A percentile compares a stretch with the other conserved stretches of the same genome.
phyloP scores from a whole-genome alignment of 1,140 invertebrate genomes.

The Atta texana region DNA sequence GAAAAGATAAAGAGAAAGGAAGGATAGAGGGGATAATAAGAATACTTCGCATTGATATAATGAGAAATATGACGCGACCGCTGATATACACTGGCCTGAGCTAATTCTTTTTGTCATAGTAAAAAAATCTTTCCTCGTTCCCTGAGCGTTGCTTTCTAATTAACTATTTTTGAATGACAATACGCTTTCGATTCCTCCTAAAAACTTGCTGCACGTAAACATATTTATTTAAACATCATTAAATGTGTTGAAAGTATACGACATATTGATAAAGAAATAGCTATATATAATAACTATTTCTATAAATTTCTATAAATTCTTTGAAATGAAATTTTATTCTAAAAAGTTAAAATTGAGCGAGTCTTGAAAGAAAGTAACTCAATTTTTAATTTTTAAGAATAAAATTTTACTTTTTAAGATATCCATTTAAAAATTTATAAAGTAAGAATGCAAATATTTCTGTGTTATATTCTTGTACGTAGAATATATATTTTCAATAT shows the following conservation, averaged over 20 bases:
- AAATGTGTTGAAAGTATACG: background rate
- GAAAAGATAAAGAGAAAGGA: conserved; percentile 22
- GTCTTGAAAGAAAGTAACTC: too few species aligned
- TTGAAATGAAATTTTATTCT: too few species aligned
- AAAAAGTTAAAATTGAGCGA: too few species aligned
- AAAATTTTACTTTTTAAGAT: too few species aligned
- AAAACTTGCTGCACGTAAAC: background rate
- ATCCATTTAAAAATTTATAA: too few species aligned
- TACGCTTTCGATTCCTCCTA: background rate
- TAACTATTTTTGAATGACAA: background rate
- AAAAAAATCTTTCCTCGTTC: conserved; percentile 43
- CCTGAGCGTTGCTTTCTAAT: background rate
- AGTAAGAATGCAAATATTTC: background rate
- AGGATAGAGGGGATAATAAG: conserved; percentile 35
- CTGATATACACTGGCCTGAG: conserved; percentile 63
- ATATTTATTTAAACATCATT: background rate
- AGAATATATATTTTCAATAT: background rate
- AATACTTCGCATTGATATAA: conserved; percentile 51
- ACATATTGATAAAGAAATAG: background rate
- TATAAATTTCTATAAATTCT: too few species aligned
- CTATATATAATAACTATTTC: too few species aligned
- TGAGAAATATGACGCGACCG: conserved; percentile 60
- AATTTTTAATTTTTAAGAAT: too few species aligned
- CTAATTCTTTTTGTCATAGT: conserved; percentile 53
- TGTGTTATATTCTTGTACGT: too few species aligned